phyloP scores from a whole-genome alignment of 2,888 invertebrate species.

The Trilocha varians region DNA sequence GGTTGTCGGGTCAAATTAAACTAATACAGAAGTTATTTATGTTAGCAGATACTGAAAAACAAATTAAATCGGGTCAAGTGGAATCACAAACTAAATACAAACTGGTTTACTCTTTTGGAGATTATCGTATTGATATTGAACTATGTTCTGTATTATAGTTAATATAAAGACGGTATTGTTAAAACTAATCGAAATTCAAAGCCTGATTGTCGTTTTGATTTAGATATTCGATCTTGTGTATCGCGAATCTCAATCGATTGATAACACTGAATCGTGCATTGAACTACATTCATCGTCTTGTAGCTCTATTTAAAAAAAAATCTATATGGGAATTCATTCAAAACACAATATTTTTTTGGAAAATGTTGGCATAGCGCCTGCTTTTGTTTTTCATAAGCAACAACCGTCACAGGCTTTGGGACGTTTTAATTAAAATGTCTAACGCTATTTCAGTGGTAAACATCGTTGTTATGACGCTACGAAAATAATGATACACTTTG shows the following conservation, averaged over 20 bases:
- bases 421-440: constrained; percentile 32
- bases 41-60: constrained; percentile 3
- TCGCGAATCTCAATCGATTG: too few relatives aligned
- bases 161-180: too few relatives aligned
- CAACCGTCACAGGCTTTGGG: constrained; percentile 31
- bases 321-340: too few relatives aligned
- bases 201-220: too few relatives aligned
- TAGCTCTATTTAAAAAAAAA: too few relatives aligned
- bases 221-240: too few relatives aligned
- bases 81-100: constrained; percentile 2
- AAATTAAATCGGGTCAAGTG: constrained; percentile 10
- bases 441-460: constrained; percentile 21
- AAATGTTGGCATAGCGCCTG: constrained; percentile 37
- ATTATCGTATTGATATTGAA: too few relatives aligned
- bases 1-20: constrained; percentile 10
- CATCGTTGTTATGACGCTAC: constrained; percentile 22
- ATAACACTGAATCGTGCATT: too few relatives aligned
- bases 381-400: constrained; percentile 33
- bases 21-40: constrained; percentile 7
- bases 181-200: too few relatives aligned
- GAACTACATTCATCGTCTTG: too few relatives aligned
- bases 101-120: neutral
- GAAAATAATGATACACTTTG: constrained; percentile 18
- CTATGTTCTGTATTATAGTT: too few relatives aligned
- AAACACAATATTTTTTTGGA: constrained; percentile 18